Evolutionary conservation across 1,140 invertebrate genomes (phyloP).

Genomic region (Drosophila santomea): DNA sequence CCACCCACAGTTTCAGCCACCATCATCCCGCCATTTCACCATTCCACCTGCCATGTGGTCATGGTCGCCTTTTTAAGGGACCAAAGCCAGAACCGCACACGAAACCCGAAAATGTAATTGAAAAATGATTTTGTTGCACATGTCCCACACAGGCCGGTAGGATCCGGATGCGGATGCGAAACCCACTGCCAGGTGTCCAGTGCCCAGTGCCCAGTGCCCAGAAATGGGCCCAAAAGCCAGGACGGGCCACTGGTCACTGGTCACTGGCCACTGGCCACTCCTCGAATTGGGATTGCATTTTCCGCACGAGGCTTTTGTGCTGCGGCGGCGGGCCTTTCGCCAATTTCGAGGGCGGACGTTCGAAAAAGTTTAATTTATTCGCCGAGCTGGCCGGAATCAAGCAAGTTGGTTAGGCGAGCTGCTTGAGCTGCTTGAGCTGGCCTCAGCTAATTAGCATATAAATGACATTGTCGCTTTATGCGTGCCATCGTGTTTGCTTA

Average conservation of each 20-base stretch:
- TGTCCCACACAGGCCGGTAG: conserved; percentile 33
- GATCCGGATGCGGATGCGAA: neutral
- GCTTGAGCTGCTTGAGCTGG: conserved; percentile 16
- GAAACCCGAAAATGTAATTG: conserved; percentile 79
- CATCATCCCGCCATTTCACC: neutral
- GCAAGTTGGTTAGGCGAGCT: neutral
- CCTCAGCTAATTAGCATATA: conserved; percentile 70
- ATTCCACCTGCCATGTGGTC: conserved; percentile 25
- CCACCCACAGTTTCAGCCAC: neutral
- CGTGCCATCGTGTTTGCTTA: conserved; percentile 37
- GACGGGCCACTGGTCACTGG: neutral
- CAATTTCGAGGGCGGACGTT: conserved; percentile 56
- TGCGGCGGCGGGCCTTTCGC: conserved; percentile 43
- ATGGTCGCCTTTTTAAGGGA: conserved; percentile 52
- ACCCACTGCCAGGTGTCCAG: too few relatives aligned
- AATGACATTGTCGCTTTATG: conserved; percentile 55
- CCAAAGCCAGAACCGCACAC: conserved; percentile 51
- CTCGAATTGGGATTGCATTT: conserved; percentile 39
- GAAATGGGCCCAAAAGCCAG: conserved; percentile 6
- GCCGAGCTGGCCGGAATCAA: conserved; percentile 14
- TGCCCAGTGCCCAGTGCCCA: too few relatives aligned
- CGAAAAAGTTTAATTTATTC: conserved; percentile 76
- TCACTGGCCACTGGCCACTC: too few relatives aligned
- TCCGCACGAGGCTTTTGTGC: conserved; percentile 28
- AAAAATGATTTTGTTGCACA: conserved; percentile 80